Evolutionary conservation across 2,888 invertebrate species (phyloP), one percentile per base, ranked within the genome.

Genomic region (Drosophila colorata): DNA sequence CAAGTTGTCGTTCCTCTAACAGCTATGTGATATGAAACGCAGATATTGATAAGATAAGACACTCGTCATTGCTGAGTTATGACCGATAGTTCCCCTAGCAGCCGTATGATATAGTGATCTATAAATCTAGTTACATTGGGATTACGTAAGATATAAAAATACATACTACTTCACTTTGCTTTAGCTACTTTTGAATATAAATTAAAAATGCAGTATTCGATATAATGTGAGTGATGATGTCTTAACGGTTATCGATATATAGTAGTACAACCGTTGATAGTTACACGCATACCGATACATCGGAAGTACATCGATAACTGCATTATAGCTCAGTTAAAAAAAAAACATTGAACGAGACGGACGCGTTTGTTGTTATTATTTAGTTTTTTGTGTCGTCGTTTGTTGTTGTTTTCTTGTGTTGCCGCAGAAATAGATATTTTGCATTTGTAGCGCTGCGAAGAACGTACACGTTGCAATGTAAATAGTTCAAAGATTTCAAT

Each of bases 371-470:
- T 75, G 78, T 80, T 83, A 67, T 72, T 78, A 65, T 80, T 80
- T 69, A 68, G 65, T 80, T 83, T 80, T 80, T 84, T 58, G 49
- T 66, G 66, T 70, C 70, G 70, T 59, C 68, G 72, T 76, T 76
- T 80, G 71, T 81, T 80, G 74, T 83, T 80, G 74, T 83, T 86
- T 78, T 63, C 69, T 65, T 81, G 60, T 58, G 72, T 74, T 83
- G 76, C 63, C 71, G 59, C 58, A 74, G 48, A 85, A 61, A 68
- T 58, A 67, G 47, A 71, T 68, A 67, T 65, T 55, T 74, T 75
- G 48, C 49, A 57, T 48, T 52, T 31, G 66, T 44, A 35, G 35
- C 35, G 33, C 59, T 37, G 33, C 48, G 11, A 55, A 14, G 20
- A 20, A 53, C 47, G 61, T 69, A 63, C 47, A 57, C 59, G 55